Conservation (phyloP, 2,797 vertebrate species). For the Amblyopsis hoosieri region DNA sequence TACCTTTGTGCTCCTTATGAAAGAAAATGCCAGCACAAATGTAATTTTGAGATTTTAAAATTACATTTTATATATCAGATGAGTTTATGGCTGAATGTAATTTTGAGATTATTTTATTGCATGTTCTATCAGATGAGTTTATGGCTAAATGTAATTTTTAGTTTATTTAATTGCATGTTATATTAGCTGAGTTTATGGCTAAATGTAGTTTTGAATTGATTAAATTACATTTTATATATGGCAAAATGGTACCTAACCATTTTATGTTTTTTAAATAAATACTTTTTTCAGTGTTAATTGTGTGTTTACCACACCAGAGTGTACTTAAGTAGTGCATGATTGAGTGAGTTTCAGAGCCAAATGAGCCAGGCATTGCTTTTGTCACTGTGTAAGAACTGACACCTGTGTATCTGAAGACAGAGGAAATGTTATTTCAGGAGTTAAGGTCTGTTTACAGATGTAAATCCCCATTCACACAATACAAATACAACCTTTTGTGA, state of each 20-base stretch:
- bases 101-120: too few species aligned
- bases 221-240: too few species aligned
- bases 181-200: too few species aligned
- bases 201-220: too few species aligned
- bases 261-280: too few species aligned
- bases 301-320: not conserved
- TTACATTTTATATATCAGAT: too few species aligned
- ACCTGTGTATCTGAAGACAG: conserved; percentile 50
- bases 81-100: too few species aligned
- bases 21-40: not conserved
- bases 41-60: too few species aligned
- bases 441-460: conserved; percentile 67
- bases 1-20: not conserved
- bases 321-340: conserved; percentile 10
- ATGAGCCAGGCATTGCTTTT: conserved; percentile 58
- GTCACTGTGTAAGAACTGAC: conserved; percentile 64
- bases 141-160: too few species aligned
- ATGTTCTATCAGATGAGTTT: too few species aligned
- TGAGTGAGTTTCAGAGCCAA: conserved; percentile 52
- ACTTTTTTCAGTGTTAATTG: not conserved
- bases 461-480: conserved; percentile 59
- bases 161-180: too few species aligned
- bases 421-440: conserved; percentile 75
- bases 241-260: too few species aligned
- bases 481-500: conserved; percentile 65